Evolutionary conservation across 2,888 invertebrate species (phyloP).

Genomic region (Drosophila hamatofila): DNA sequence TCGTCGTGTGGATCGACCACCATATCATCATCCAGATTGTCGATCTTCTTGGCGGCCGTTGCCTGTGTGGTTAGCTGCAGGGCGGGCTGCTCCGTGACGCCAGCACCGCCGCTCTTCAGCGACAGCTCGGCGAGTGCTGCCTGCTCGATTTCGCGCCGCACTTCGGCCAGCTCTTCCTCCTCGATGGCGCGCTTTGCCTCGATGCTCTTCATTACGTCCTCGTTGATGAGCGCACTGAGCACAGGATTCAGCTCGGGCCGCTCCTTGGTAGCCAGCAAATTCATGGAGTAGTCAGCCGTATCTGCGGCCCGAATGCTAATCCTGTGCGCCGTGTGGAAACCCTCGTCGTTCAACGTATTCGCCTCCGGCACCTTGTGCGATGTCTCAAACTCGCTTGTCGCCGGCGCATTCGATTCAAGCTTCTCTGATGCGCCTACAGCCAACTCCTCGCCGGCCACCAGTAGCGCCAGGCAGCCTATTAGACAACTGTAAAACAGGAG

Average conservation of each 20-base stretch:
- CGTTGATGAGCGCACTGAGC: constrained; percentile 85
- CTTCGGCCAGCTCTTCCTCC: constrained; percentile 77
- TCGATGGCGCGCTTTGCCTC: constrained; percentile 85
- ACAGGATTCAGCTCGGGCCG: constrained; percentile 85
- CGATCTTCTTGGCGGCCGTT: constrained; percentile 60
- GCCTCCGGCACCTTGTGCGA: constrained; percentile 89
- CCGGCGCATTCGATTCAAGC: constrained; percentile 22
- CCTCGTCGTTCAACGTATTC: constrained; percentile 82
- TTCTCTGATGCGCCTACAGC: constrained; percentile 31
- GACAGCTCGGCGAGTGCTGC: constrained; percentile 57
- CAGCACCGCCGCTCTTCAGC: constrained; percentile 37
- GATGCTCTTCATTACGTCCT: constrained; percentile 86
- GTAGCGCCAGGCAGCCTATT: constrained; percentile 70
- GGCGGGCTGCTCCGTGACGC: constrained; percentile 61
- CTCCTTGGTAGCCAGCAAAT: constrained; percentile 84
- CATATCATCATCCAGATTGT: constrained; percentile 68
- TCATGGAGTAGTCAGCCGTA: constrained; percentile 75
- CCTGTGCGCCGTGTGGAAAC: constrained; percentile 83
- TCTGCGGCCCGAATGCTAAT: constrained; percentile 72
- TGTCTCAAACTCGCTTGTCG: constrained; percentile 86
- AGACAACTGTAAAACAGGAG: constrained; percentile 65
- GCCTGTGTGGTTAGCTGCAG: constrained; percentile 75
- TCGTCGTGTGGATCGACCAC: constrained; percentile 76
- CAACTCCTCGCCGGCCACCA: constrained; percentile 57
- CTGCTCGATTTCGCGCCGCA: constrained; percentile 71